A percentile compares a stretch with the other conserved stretches of the same genome.
Evolutionary conservation across 2,888 invertebrate genomes (phyloP).

Genomic region (Ornithoptera alexandrae): DNA sequence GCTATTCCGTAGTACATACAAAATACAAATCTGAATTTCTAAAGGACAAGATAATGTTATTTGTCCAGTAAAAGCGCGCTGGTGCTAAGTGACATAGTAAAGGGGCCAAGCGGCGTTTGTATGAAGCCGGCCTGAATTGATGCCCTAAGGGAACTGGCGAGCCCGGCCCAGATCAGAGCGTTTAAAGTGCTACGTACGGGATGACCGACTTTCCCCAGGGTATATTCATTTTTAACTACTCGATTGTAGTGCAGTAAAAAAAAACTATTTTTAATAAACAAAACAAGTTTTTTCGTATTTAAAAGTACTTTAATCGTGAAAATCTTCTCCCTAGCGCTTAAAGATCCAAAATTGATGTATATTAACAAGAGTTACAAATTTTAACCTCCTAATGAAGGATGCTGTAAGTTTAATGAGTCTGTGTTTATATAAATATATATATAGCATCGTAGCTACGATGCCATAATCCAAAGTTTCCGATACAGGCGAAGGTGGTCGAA

Average conservation of each 20-base stretch:
- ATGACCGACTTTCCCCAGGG: constrained; percentile 18
- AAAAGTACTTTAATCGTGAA: background rate
- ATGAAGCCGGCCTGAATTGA: constrained; percentile 21
- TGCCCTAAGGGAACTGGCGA: constrained; percentile 14
- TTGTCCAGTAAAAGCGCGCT: constrained; percentile 2
- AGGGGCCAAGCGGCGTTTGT: constrained; percentile 22
- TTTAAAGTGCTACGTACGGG: constrained; percentile 10
- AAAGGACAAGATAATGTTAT: background rate
- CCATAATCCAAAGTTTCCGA: too few relatives aligned
- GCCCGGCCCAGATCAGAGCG: constrained; percentile 5
- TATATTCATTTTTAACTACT: constrained; percentile 14
- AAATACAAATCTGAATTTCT: background rate
- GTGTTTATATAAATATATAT: too few relatives aligned
- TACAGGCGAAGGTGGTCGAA: too few relatives aligned
- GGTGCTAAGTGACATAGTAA: constrained; percentile 20
- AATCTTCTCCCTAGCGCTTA: too few relatives aligned
- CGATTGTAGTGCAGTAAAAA: background rate
- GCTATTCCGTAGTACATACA: background rate
- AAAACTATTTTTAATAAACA: background rate
- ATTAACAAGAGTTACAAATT: too few relatives aligned
- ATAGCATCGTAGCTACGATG: too few relatives aligned
- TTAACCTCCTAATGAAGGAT: too few relatives aligned
- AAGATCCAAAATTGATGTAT: too few relatives aligned
- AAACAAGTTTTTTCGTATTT: background rate
- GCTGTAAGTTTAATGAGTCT: too few relatives aligned